These are phyloP conservation scores for Chrysoperla carnea DNA, from an alignment of 1,140 invertebrate species.

Conservation along the genomic window DNA sequence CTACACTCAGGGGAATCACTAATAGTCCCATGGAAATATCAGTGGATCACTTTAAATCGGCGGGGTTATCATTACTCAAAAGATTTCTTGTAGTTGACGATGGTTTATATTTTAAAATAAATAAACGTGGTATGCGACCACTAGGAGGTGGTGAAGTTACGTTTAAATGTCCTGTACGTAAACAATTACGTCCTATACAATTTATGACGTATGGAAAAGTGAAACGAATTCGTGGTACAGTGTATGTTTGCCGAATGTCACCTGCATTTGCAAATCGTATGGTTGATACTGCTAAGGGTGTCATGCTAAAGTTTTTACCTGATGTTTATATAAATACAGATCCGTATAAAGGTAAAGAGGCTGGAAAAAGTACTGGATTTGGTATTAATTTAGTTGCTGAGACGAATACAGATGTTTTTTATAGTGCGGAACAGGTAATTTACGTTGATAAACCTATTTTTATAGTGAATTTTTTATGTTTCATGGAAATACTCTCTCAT, in stretches of 20 bases:
- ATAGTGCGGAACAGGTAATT: slow-evolving; percentile 42
- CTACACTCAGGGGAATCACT: slow-evolving; percentile 74
- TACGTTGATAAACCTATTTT: slow-evolving; percentile 12
- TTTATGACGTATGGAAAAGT: slow-evolving; percentile 73
- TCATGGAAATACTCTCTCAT: no score
- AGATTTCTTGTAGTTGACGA: slow-evolving; percentile 78
- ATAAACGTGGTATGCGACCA: slow-evolving; percentile 66
- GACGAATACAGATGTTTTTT: slow-evolving; percentile 73
- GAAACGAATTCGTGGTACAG: slow-evolving; percentile 79
- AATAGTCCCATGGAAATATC: slow-evolving; percentile 69
- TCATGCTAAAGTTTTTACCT: slow-evolving; percentile 79
- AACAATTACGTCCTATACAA: slow-evolving; percentile 36
- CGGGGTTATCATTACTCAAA: slow-evolving; percentile 62
- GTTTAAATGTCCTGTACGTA: slow-evolving; percentile 69
- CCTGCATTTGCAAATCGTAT: slow-evolving; percentile 82
- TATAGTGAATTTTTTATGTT: no score
- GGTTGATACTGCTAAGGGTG: slow-evolving; percentile 80
- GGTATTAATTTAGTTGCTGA: slow-evolving; percentile 84
- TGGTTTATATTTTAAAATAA: slow-evolving; percentile 70
- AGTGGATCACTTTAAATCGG: slow-evolving; percentile 69
- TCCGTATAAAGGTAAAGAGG: slow-evolving; percentile 64
- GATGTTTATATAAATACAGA: slow-evolving; percentile 94
- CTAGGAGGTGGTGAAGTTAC: slow-evolving; percentile 79
- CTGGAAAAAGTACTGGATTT: slow-evolving; percentile 80
- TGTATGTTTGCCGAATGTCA: slow-evolving; percentile 77